Conservation (phyloP, 2,888 invertebrate genomes). For the Psylliodes chrysocephalus region DNA sequence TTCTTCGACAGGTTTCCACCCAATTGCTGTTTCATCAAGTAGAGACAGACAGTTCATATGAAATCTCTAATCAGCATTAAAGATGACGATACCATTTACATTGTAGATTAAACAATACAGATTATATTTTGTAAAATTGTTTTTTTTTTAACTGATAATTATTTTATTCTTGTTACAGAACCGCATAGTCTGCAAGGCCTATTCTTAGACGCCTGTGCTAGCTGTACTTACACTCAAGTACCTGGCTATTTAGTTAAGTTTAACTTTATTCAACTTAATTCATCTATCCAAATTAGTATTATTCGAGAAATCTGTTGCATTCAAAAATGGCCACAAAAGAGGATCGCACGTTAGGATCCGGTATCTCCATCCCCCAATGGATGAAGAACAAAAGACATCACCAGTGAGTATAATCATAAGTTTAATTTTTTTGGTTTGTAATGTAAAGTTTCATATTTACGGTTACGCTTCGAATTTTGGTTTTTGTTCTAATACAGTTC, state of each 20-base stretch:
- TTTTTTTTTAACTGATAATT: too few relatives aligned
- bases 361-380: constrained; percentile 78
- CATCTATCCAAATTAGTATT: constrained; percentile 8
- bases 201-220: background rate
- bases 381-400: constrained; percentile 75
- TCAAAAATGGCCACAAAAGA: constrained; percentile 60
- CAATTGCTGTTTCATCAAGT: too few relatives aligned
- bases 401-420: constrained; percentile 66
- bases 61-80: too few relatives aligned
- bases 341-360: constrained; percentile 70
- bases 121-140: too few relatives aligned
- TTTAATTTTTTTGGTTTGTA: too few relatives aligned
- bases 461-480: too few relatives aligned
- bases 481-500: too few relatives aligned
- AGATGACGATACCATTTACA: too few relatives aligned
- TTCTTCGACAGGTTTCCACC: too few relatives aligned
- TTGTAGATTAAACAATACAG: too few relatives aligned
- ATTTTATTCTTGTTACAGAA: background rate
- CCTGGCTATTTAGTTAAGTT: background rate
- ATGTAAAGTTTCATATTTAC: too few relatives aligned
- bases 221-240: background rate
- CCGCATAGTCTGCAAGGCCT: background rate
- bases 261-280: constrained; percentile 3
- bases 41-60: too few relatives aligned
- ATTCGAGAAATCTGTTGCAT: background rate